phyloP scores from a whole-genome alignment of 1,140 invertebrate genomes.

The Harpegnathos saltator region DNA sequence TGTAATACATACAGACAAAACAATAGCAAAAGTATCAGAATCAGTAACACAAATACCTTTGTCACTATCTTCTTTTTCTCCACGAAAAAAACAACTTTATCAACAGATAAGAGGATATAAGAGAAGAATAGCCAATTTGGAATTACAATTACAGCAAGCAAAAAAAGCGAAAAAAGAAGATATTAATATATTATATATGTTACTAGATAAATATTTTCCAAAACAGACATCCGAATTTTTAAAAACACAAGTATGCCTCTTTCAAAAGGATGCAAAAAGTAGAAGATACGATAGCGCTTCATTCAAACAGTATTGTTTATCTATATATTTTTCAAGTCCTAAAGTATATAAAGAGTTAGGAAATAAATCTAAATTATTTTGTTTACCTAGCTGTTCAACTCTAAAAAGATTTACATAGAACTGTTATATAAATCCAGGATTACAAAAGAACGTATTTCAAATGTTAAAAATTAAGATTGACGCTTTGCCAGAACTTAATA shows the following conservation, averaged over 20 bases:
- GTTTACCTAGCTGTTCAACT: background rate
- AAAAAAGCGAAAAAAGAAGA: conserved; percentile 3
- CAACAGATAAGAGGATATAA: conserved; percentile 3
- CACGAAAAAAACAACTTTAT: no score
- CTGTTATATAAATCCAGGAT: background rate
- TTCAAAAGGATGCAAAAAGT: conserved; percentile 13
- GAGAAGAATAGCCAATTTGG: conserved; percentile 11
- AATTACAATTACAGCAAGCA: background rate
- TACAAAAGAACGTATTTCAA: background rate
- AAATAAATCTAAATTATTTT: conserved; percentile 24
- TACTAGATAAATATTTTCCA: conserved; percentile 9
- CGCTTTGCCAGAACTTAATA: background rate
- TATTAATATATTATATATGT: conserved; percentile 12
- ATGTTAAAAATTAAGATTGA: background rate
- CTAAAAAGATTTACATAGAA: background rate
- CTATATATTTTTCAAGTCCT: conserved; percentile 17
- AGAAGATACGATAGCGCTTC: conserved; percentile 6
- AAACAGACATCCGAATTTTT: conserved; percentile 15
- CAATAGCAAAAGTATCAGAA: conserved; percentile 5
- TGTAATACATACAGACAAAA: background rate
- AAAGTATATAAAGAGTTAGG: background rate
- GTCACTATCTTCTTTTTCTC: no score
- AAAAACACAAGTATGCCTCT: background rate
- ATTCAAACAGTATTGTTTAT: conserved; percentile 18
- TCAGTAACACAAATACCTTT: no score